Base-by-base conservation (phyloP, 2,113 vertebrate genomes). In the Microcebus griseorufus region DNA sequence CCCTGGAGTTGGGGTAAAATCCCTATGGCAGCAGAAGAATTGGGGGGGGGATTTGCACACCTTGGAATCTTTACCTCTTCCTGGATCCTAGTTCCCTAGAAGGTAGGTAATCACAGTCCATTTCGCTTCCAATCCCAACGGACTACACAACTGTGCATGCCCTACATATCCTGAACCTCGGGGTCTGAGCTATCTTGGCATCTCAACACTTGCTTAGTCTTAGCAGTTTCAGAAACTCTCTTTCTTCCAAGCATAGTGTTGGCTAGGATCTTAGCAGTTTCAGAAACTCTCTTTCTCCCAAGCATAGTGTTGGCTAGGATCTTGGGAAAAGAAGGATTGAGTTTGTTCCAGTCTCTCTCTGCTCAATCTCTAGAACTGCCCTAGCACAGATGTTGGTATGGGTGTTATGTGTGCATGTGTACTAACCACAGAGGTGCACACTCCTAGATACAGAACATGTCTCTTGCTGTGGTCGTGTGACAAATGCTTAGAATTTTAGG, bases 401-500 rank as follows among this genome's bases (percentile, higher is more conserved):
- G 88, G 97, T 97, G 97, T 94, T 92, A 87, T 79, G 93, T 88
- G 95, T 97, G 94, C 96, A 65, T 94, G 92, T 69, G 67, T 82
- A 48, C 94, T 94, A 93, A 88, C 96, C 92, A 91, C 96, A 96
- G 93, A 90, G 76, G 32, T 70, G 94, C 78, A 93, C 62, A 84
- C 80, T 96, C 62, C 84, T 85, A 91, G 85, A 97, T 98, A 98
- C 98, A 98, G 98, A 98, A 98, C 95, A 98, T 97, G 98, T 97
- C 98, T 98, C 98, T 98, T n/a, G 82, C 98, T 96, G 97, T 97
- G 97, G 98, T 98, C 90, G 93, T 98, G 94, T 98, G 97, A 98
- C 67, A 97, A 98, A 97, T 97, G 97, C 96, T 98, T 98, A 97
- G 97, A 98, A 98, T 98, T 98, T 99, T 98, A 93, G 93, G 98